Percentiles rank a stretch among this genome's conserved stretches.
These are phyloP conservation scores for Euwallacea fornicatus DNA, from an alignment of 1,140 invertebrate genomes.

Conservation along the genomic window DNA sequence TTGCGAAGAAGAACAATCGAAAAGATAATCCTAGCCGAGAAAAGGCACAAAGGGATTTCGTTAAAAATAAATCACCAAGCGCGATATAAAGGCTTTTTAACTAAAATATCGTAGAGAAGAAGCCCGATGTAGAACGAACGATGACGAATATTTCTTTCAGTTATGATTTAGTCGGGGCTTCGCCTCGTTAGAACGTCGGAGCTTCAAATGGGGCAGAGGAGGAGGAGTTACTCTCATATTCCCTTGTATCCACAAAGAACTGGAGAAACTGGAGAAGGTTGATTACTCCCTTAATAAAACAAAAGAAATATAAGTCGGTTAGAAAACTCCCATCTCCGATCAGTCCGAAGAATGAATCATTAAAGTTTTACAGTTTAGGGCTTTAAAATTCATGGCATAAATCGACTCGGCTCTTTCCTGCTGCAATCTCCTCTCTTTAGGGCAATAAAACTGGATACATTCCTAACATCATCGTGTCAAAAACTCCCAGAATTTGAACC, in stretches of 20 bases:
- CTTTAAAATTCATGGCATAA: no score
- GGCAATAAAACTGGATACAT: no score
- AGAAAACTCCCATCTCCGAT: no score
- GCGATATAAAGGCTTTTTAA: slow-evolving; percentile 18
- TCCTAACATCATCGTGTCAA: neutral
- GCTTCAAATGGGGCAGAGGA: neutral
- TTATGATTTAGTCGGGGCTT: slow-evolving; percentile 3
- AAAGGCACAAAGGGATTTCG: slow-evolving; percentile 30
- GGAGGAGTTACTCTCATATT: neutral
- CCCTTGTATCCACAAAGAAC: neutral
- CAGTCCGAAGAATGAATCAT: no score
- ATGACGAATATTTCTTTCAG: slow-evolving; percentile 13
- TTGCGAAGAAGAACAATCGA: slow-evolving; percentile 23
- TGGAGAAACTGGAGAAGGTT: neutral
- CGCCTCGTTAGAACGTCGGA: neutral
- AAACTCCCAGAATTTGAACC: neutral
- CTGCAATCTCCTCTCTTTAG: no score
- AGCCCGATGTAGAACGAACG: slow-evolving; percentile 9
- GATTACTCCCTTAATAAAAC: no score
- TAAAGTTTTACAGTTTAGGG: no score
- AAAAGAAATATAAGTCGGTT: no score
- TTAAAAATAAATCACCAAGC: slow-evolving; percentile 29
- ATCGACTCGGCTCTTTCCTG: no score
- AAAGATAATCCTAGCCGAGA: slow-evolving; percentile 19
- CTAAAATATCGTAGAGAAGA: slow-evolving; percentile 17